Percentiles rank a stretch among this genome's conserved stretches.
These are phyloP conservation scores for Rhea pennata DNA, from an alignment of 2,113 vertebrate genomes.

Conservation along the genomic window DNA sequence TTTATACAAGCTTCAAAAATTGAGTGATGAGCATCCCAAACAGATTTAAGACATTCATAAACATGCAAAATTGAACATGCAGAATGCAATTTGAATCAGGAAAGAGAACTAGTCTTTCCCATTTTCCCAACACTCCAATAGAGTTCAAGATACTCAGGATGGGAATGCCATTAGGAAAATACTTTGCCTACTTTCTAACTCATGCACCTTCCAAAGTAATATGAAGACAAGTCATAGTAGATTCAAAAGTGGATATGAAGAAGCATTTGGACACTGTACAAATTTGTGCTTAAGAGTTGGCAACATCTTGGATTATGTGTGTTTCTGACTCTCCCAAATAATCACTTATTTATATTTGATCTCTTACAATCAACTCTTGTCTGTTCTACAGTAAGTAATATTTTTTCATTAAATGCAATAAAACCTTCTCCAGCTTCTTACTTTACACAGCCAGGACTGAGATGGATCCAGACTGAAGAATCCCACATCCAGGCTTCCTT, in stretches of 20 bases:
- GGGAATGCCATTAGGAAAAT: not conserved
- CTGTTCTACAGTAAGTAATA: not conserved
- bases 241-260: not conserved
- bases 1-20: constrained; percentile 49
- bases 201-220: not conserved
- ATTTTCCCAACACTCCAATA: not conserved
- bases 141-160: not conserved
- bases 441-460: not conserved
- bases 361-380: not conserved
- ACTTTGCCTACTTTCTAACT: not conserved
- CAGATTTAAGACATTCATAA: constrained; percentile 10
- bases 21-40: not conserved
- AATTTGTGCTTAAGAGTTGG: not conserved
- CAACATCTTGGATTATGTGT: not conserved
- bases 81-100: constrained; percentile 33
- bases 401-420: not conserved
- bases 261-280: not conserved
- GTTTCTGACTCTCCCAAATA: not conserved
- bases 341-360: not conserved
- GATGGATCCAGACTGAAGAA: not conserved
- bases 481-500: not conserved
- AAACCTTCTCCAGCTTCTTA: not conserved
- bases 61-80: constrained; percentile 11
- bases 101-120: not conserved
- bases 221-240: not conserved